phyloP scores from a whole-genome alignment of 2,888 invertebrate species.

The Micoletzkya japonica region DNA sequence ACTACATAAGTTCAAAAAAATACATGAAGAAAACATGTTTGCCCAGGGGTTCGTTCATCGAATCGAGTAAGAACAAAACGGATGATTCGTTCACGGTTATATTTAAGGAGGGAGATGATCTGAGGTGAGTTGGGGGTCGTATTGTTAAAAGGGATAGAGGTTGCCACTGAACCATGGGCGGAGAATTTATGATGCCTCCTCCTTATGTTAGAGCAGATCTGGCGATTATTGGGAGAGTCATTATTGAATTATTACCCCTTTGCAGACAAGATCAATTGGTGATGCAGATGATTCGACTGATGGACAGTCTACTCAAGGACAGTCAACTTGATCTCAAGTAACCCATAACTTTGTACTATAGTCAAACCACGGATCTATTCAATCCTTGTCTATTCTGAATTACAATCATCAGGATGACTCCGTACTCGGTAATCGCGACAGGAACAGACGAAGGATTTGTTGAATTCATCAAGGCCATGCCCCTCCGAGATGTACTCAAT shows the following conservation, averaged over 20 bases:
- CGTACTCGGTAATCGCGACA: constrained; percentile 79
- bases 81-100: constrained; percentile 83
- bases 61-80: neutral
- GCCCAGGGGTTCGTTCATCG: neutral
- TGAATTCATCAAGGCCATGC: constrained; percentile 84
- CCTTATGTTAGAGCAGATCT: neutral
- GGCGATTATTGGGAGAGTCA: neutral
- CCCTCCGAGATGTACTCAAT: constrained; percentile 44
- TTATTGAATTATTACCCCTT: neutral
- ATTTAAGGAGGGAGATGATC: constrained; percentile 95
- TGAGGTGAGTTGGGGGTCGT: constrained; percentile 78
- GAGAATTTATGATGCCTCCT: constrained; percentile 19
- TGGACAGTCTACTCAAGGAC: constrained; percentile 87
- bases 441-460: constrained; percentile 94
- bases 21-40: neutral
- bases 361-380: no score
- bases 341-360: no score
- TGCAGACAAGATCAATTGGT: constrained; percentile 91
- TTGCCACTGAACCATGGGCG: no score
- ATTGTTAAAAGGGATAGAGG: no score
- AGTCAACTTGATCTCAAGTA: constrained; percentile 91
- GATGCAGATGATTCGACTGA: constrained; percentile 93
- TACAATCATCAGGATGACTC: constrained; percentile 16
- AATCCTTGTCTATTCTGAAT: neutral
- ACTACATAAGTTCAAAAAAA: no score